Percentiles rank a stretch among this genome's conserved stretches.
phyloP scores from a whole-genome alignment of 2,113 vertebrate species.

The Benitochromis conjunctus region DNA sequence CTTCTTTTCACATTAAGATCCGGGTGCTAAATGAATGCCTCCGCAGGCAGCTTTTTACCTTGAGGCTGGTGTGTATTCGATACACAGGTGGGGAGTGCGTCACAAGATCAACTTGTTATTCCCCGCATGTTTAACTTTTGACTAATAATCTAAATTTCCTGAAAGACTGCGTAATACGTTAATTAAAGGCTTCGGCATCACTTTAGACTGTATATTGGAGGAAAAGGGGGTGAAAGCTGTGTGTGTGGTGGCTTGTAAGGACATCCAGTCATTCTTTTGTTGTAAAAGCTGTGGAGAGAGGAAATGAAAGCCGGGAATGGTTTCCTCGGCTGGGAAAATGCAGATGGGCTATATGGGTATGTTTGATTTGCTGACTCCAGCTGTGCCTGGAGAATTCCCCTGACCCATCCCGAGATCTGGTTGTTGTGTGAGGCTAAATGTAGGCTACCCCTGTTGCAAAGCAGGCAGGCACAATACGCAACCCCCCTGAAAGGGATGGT shows the following conservation, averaged over 20 bases:
- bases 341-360: slow-evolving; percentile 60
- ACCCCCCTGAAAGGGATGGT: slow-evolving; percentile 65
- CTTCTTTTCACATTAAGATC: slow-evolving; percentile 42
- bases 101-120: slow-evolving; percentile 16
- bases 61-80: slow-evolving; percentile 34
- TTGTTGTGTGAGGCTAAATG: slow-evolving; percentile 63
- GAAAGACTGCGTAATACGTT: not conserved
- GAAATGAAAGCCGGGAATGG: slow-evolving; percentile 49
- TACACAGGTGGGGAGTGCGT: not conserved
- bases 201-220: not conserved
- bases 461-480: slow-evolving; percentile 77
- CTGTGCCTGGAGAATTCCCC: slow-evolving; percentile 72
- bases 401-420: slow-evolving; percentile 46
- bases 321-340: slow-evolving; percentile 63
- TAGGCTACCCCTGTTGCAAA: slow-evolving; percentile 63
- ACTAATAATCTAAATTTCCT: not conserved
- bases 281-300: slow-evolving; percentile 23
- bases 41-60: slow-evolving; percentile 2
- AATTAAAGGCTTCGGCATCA: not conserved
- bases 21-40: slow-evolving; percentile 21
- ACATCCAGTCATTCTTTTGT: slow-evolving; percentile 17
- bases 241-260: slow-evolving; percentile 29
- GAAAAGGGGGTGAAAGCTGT: not conserved
- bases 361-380: slow-evolving; percentile 74
- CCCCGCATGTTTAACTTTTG: not conserved